These are phyloP conservation scores for Dicentrarchus labrax DNA, from an alignment of 2,113 vertebrate species.

Conservation along the genomic window DNA sequence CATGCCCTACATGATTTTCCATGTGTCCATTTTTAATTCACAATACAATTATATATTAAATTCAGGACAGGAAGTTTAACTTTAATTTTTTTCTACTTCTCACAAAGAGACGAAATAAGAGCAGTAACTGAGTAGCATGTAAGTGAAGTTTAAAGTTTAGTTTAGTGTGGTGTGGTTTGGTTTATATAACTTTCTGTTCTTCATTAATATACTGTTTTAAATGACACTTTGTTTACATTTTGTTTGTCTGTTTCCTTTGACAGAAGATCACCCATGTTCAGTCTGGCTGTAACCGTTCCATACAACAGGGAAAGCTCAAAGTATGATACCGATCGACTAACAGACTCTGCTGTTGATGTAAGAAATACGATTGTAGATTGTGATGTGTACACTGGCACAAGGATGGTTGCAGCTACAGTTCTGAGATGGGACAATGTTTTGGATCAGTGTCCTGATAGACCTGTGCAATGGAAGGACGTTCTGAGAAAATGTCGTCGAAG, in stretches of 20 bases:
- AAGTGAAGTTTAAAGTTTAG: no score
- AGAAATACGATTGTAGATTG: rapidly evolving
- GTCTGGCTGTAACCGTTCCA: slow-evolving; percentile 20
- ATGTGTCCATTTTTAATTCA: not conserved
- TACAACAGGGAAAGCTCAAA: rapidly evolving
- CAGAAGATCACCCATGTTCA: slow-evolving; percentile 7
- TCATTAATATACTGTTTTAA: no score
- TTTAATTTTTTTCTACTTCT: not conserved
- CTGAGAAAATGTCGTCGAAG: rapidly evolving
- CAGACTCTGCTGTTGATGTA: rapidly evolving
- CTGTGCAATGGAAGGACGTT: not conserved
- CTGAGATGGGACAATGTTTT: slow-evolving; percentile 12
- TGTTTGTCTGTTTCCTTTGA: not conserved
- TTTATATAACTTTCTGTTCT: no score
- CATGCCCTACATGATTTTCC: not conserved
- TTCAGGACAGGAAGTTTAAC: not conserved
- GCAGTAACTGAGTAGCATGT: no score
- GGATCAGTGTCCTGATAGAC: not conserved
- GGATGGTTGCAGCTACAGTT: slow-evolving; percentile 35
- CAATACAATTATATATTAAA: not conserved
- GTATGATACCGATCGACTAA: not conserved
- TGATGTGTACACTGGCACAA: rapidly evolving
- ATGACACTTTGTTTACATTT: not conserved
- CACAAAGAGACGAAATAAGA: no score
- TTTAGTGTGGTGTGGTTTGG: no score